Base-by-base conservation (phyloP, 2,797 vertebrate species). In the Lophius americanus region DNA sequence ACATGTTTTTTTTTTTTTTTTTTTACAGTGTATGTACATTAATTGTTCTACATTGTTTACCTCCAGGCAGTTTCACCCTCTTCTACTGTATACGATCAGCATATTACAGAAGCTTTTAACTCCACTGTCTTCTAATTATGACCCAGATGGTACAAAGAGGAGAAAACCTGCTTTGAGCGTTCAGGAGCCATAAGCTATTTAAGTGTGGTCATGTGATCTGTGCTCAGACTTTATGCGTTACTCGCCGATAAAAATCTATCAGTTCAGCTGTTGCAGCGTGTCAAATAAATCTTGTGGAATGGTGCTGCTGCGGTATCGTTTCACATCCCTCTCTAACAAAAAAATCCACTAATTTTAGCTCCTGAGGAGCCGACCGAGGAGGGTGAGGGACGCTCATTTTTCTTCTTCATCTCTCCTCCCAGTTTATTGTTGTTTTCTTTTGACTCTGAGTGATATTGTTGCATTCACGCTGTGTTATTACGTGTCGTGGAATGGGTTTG, bases 341-440 rank as follows among this genome's bases (percentile, higher is more conserved):
- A 49, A 74, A 55, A 81, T 67, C 38, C 38, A 63, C 54, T 70
- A 53, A 76, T 86, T 88, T 79, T 86, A 84, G 73, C 72, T 57
- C 65, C 62, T 42, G 68, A 65, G 64, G 72, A 79, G 47, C 51
- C 69, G 42, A 23, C 62, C 33, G 73, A 67, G 13, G 72, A 68
- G 53, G 75, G 68, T 80, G 76, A 88, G 79, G 70, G 75, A 58
- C 50, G 13, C 48, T 1, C 4, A 48, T 71, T 59, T 59, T 32
- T n/a, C 32, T 67, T 32, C 14, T 37, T 3, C 8, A 2, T 7
- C 5, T 47, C 8, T 46, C 4, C 4, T n/a, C 8, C 52, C n/a
- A 23, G 23, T 23, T 23, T 23, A 23, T 23, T 23, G 23, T 23
- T 23, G 23, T 23, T 23, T 12, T 53, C 69, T 54, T 54, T 9